Evolutionary conservation across 2,888 invertebrate genomes (phyloP).

Genomic region (Drosophila pseudotakahashii): DNA sequence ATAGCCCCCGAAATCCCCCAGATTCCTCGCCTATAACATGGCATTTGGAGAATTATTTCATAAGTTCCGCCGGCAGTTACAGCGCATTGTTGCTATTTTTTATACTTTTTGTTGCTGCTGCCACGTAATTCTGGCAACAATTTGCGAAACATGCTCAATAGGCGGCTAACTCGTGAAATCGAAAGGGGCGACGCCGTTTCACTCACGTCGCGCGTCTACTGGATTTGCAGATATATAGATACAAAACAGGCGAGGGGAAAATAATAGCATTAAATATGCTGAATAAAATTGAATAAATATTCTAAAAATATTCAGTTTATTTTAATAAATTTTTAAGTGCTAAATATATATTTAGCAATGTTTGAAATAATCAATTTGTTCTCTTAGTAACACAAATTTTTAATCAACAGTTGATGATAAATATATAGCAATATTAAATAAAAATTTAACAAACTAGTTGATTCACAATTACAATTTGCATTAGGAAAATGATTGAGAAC

Average conservation of each 20-base stretch:
- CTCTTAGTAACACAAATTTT: not conserved
- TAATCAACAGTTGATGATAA: not conserved
- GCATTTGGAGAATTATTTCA: constrained; percentile 56
- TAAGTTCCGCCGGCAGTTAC: constrained; percentile 63
- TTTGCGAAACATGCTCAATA: constrained; percentile 62
- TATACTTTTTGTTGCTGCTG: constrained; percentile 6
- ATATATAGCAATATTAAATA: too few species aligned
- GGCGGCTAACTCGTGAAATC: constrained; percentile 33
- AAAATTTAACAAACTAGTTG: too few species aligned
- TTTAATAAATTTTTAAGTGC: too few species aligned
- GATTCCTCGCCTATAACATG: constrained; percentile 5
- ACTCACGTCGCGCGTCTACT: constrained; percentile 61
- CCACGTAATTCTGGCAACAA: constrained; percentile 61
- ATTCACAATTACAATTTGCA: too few species aligned
- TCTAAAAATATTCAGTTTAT: too few species aligned
- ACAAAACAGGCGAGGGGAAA: constrained; percentile 20
- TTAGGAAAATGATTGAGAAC: too few species aligned
- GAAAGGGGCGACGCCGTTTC: constrained; percentile 35
- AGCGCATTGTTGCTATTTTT: constrained; percentile 22
- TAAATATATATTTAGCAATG: too few species aligned
- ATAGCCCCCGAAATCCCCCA: constrained; percentile 1
- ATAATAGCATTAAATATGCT: not conserved
- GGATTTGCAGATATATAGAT: constrained; percentile 7
- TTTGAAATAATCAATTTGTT: too few species aligned
- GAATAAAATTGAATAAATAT: not conserved